These are phyloP conservation scores for Arnoldichthys spilopterus DNA, from an alignment of 2,797 vertebrate genomes.

Conservation along the genomic window DNA sequence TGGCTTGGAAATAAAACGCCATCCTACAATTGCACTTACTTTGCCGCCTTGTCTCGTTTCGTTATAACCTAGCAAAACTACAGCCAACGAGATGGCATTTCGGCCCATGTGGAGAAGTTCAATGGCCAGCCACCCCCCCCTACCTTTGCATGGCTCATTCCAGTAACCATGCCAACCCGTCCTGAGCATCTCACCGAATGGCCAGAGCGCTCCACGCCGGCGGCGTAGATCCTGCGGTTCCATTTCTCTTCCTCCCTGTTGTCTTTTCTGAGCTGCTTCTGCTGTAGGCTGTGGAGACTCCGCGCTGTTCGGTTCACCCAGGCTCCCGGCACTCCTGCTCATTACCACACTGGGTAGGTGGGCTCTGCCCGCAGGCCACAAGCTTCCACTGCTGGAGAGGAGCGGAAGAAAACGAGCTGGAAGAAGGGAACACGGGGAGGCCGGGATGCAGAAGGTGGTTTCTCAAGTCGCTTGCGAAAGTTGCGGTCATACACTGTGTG, in stretches of 20 bases:
- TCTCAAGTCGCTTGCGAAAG: constrained; percentile 6
- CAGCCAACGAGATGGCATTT: neutral
- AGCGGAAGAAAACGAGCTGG: neutral
- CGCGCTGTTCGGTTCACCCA: neutral
- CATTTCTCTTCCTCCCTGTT: neutral
- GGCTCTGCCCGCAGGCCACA: constrained; percentile 18
- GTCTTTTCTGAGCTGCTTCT: neutral
- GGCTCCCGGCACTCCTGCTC: constrained; percentile 14
- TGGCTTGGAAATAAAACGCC: constrained; percentile 20
- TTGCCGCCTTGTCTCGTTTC: neutral
- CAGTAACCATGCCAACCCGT: constrained; percentile 19
- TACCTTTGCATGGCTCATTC: neutral
- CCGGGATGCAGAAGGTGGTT: neutral
- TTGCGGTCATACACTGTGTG: neutral
- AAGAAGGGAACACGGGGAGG: neutral
- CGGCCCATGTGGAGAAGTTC: neutral
- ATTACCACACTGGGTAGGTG: constrained; percentile 31
- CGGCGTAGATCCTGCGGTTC: neutral
- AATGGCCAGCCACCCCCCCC: neutral
- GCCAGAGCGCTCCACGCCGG: neutral
- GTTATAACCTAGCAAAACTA: neutral
- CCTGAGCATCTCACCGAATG: neutral
- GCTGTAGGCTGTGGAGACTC: neutral
- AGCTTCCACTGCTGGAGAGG: constrained; percentile 9
- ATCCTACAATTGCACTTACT: neutral